Evolutionary conservation across 2,888 invertebrate genomes (phyloP).

Genomic region (Zonitis immaculata): DNA sequence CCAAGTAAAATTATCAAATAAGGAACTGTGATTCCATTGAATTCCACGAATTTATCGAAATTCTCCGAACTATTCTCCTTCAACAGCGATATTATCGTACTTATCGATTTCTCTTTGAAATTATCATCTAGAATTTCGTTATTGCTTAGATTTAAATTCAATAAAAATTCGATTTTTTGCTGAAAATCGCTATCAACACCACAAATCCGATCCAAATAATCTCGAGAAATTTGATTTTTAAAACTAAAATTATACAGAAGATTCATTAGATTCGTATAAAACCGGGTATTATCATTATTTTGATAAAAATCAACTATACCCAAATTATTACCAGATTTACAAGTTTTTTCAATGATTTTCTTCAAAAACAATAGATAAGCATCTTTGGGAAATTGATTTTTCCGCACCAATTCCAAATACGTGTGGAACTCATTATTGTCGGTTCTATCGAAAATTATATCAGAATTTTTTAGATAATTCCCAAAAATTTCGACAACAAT

Average conservation of each 20-base stretch:
- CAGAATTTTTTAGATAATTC: constrained; percentile 47
- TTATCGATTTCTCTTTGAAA: constrained; percentile 17
- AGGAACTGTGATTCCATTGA: constrained; percentile 9
- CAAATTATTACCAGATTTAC: constrained; percentile 45
- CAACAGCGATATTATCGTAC: constrained; percentile 13
- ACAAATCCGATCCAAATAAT: constrained; percentile 46
- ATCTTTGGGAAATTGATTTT: constrained; percentile 54
- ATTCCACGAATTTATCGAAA: neutral
- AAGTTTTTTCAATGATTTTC: constrained; percentile 51
- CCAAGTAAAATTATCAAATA: constrained; percentile 16
- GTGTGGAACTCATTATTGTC: constrained; percentile 31
- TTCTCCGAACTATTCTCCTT: constrained; percentile 12
- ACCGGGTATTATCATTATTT: constrained; percentile 43
- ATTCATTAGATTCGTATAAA: constrained; percentile 36
- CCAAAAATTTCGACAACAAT: constrained; percentile 49
- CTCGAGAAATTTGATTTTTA: constrained; percentile 28
- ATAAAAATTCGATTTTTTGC: constrained; percentile 36
- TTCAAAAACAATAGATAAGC: constrained; percentile 54
- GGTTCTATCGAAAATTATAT: constrained; percentile 46
- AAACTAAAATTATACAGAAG: constrained; percentile 53
- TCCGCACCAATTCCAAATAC: constrained; percentile 38
- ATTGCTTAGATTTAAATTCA: constrained; percentile 25
- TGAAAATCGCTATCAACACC: constrained; percentile 31
- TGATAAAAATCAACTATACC: constrained; percentile 50
- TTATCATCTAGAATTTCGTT: constrained; percentile 9